phyloP scores from a whole-genome alignment of 2,797 vertebrate genomes.

The Anolis apletophallus region DNA sequence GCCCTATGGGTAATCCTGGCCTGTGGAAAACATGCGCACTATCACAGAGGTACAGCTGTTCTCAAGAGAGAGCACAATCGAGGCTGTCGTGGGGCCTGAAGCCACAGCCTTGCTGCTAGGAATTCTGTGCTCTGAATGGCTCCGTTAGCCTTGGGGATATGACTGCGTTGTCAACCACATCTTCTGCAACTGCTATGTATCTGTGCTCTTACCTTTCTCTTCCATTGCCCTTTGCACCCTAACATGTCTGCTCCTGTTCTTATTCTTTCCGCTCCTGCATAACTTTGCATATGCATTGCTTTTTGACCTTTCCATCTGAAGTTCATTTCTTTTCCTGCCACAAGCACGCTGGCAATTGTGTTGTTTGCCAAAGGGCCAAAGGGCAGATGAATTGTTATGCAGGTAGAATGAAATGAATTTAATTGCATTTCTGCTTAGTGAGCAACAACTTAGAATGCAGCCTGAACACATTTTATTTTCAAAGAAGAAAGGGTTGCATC shows the following conservation, averaged over 20 bases:
- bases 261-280: background rate
- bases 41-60: background rate
- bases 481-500: background rate
- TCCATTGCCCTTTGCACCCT: background rate
- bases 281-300: background rate
- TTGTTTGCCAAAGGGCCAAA: background rate
- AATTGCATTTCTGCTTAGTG: background rate
- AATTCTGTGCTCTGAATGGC: background rate
- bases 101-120: conserved; percentile 2
- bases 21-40: background rate
- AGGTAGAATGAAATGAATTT: background rate
- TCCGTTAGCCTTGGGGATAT: background rate
- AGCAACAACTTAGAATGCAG: background rate
- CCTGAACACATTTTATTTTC: background rate
- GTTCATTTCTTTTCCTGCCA: background rate
- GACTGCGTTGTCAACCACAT: background rate
- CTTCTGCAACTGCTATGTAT: background rate
- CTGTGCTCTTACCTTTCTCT: background rate
- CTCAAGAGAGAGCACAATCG: background rate
- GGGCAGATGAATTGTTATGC: background rate
- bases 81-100: background rate
- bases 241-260: background rate
- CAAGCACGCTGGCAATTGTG: background rate
- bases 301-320: background rate
- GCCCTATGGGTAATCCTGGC: too few relatives aligned